These are phyloP conservation scores for Mobula hypostoma DNA, from an alignment of 2,113 vertebrate species.

Conservation along the genomic window DNA sequence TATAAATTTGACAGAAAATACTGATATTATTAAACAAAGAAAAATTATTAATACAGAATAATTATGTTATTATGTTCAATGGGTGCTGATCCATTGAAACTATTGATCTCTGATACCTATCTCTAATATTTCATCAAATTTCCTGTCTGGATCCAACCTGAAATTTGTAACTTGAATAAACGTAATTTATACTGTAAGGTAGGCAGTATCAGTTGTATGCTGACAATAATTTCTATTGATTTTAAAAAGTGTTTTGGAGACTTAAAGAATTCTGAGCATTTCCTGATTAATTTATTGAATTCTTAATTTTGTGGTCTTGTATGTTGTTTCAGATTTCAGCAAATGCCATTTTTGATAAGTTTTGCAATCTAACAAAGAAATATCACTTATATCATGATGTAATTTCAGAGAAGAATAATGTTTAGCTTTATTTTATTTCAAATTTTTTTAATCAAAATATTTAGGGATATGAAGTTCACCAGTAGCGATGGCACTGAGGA, in stretches of 20 bases:
- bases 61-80: neutral
- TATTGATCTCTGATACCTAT: neutral
- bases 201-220: neutral
- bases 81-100: neutral
- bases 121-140: neutral
- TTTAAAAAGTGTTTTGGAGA: neutral
- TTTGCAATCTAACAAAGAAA: neutral
- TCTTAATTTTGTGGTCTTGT: neutral
- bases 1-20: neutral
- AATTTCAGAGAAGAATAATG: neutral
- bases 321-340: neutral
- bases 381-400: too few relatives aligned
- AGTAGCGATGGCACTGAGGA: neutral
- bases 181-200: neutral
- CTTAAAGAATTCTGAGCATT: neutral
- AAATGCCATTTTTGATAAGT: neutral
- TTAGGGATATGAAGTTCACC: neutral
- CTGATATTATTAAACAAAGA: neutral
- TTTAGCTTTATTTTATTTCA: neutral
- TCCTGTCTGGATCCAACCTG: neutral
- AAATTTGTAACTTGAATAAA: neutral
- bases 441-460: neutral
- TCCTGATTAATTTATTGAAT: neutral
- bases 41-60: neutral
- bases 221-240: neutral